Percentiles rank a stretch among this genome's conserved stretches.
These are phyloP conservation scores for Microcebus jonahi DNA, from an alignment of 2,113 vertebrate genomes.

Conservation along the genomic window DNA sequence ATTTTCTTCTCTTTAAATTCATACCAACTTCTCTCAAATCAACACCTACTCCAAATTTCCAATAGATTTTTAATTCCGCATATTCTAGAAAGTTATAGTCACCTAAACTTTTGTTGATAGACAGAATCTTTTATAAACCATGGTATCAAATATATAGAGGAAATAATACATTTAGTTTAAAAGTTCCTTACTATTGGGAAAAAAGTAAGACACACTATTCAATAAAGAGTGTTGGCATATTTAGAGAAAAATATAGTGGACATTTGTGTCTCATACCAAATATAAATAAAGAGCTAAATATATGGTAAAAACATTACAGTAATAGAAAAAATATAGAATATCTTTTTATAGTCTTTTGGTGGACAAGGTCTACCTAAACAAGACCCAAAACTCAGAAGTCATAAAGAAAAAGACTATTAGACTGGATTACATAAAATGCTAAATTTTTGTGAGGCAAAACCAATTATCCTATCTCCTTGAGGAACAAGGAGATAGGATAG, in stretches of 20 bases:
- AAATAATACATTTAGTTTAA: not conserved
- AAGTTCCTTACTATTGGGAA: not conserved
- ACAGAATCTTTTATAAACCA: not conserved
- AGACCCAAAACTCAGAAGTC: not conserved
- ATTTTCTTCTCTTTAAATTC: constrained; percentile 32
- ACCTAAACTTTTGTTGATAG: not conserved
- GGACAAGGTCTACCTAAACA: not conserved
- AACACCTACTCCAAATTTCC: not conserved
- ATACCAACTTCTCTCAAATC: not conserved
- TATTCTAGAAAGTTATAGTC: not conserved
- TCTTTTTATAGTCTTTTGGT: not conserved
- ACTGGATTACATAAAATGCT: not conserved
- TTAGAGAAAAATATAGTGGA: not conserved
- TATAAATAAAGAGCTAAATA: not conserved
- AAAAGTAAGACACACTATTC: not conserved
- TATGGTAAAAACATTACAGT: not conserved
- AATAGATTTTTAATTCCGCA: not conserved
- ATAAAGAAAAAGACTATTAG: not conserved
- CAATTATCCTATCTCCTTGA: not conserved
- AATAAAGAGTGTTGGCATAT: not conserved
- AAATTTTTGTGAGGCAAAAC: not conserved
- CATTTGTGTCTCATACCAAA: not conserved
- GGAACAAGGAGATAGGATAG: too few relatives aligned
- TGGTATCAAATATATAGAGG: not conserved
- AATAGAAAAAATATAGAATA: not conserved